Percentiles rank a stretch among this genome's conserved stretches.
phyloP scores from a whole-genome alignment of 2,113 vertebrate genomes.

The Monopterus albus region DNA sequence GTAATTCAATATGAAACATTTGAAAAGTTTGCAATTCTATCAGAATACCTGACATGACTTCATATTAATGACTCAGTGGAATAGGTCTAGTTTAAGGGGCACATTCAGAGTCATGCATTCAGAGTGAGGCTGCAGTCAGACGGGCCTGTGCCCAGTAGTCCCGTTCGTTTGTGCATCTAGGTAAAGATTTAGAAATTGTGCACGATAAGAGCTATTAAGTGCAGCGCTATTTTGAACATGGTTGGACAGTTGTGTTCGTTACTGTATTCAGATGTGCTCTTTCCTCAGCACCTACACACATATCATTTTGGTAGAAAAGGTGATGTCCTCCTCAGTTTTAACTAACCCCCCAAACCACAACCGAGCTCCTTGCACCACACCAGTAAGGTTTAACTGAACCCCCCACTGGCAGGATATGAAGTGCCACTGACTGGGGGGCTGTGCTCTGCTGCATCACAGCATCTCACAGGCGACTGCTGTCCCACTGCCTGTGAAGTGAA shows the following conservation, averaged over 20 bases:
- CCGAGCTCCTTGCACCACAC: neutral
- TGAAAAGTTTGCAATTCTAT: too few species aligned
- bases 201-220: too few species aligned
- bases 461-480: conserved; percentile 51
- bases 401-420: conserved; percentile 48
- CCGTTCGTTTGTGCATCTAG: too few species aligned
- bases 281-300: neutral
- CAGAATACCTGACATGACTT: too few species aligned
- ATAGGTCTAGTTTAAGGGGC: too few species aligned
- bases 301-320: neutral
- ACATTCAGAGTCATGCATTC: too few species aligned
- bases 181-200: too few species aligned
- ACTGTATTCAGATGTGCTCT: too few species aligned
- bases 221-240: neutral
- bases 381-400: conserved; percentile 43
- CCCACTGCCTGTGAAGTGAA: conserved; percentile 43
- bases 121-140: too few species aligned
- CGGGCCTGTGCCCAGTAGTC: too few species aligned
- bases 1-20: too few species aligned
- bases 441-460: conserved; percentile 39
- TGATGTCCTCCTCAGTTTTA: neutral
- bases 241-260: neutral
- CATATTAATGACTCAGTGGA: too few species aligned
- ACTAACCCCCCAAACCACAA: neutral
- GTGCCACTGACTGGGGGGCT: conserved; percentile 18